These are phyloP conservation scores for Drosophila paramelanica DNA, from an alignment of 2,888 invertebrate species.

Conservation along the genomic window DNA sequence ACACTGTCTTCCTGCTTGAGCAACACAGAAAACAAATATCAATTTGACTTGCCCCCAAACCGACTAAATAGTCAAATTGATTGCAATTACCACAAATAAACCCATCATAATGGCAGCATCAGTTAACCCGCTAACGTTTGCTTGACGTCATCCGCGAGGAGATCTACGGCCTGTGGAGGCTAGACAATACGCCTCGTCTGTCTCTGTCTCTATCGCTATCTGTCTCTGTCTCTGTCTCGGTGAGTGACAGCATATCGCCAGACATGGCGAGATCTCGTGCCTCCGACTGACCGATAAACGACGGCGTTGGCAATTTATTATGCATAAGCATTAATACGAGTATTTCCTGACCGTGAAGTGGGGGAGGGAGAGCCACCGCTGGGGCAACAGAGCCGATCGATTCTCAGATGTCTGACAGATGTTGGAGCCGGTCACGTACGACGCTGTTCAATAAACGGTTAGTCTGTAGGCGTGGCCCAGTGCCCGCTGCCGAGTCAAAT, in stretches of 20 bases:
- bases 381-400: conserved; percentile 17
- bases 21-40: conserved; percentile 8
- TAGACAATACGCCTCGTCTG: conserved; percentile 24
- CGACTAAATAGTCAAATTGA: conserved; percentile 24
- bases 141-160: conserved; percentile 44
- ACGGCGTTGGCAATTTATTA: conserved; percentile 42
- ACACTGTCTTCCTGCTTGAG: not conserved
- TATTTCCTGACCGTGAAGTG: conserved; percentile 30
- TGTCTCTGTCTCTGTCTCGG: not conserved
- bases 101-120: conserved; percentile 36
- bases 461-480: conserved; percentile 56
- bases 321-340: conserved; percentile 36
- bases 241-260: conserved; percentile 60
- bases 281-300: conserved; percentile 69
- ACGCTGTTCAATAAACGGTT: conserved; percentile 25
- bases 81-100: conserved; percentile 46
- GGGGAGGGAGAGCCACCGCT: not conserved
- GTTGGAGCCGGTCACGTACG: conserved; percentile 50
- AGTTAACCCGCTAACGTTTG: conserved; percentile 30
- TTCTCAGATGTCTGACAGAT: conserved; percentile 36
- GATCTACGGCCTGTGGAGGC: conserved; percentile 11
- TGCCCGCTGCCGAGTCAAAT: conserved; percentile 62
- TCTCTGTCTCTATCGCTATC: not conserved
- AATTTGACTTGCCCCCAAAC: conserved; percentile 23
- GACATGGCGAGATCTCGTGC: conserved; percentile 68